phyloP scores from a whole-genome alignment of 2,113 vertebrate genomes.

The Oceanites oceanicus region DNA sequence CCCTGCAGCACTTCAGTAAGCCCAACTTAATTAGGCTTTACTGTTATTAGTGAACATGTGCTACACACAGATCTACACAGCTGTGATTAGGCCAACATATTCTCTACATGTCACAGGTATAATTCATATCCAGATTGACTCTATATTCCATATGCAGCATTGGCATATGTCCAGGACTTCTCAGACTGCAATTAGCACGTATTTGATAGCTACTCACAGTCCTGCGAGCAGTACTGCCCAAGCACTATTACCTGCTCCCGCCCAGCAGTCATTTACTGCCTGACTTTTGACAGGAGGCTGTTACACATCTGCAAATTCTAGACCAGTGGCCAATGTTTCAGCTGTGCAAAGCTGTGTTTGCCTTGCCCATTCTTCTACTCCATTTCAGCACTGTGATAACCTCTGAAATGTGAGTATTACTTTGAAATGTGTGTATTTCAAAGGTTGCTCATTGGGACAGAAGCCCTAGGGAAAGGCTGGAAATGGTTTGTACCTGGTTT shows the following conservation, averaged over 20 bases:
- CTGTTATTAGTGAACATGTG: not conserved
- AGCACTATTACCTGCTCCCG: not conserved
- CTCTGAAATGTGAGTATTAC: not conserved
- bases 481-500: not conserved
- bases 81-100: not conserved
- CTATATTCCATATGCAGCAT: not conserved
- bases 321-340: not conserved
- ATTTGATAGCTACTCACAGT: not conserved
- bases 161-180: not conserved
- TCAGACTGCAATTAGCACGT: not conserved
- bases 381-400: not conserved
- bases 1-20: not conserved
- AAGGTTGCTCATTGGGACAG: not conserved
- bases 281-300: not conserved
- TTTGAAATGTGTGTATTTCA: not conserved
- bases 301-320: not conserved
- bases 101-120: fast-evolving
- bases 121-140: not conserved
- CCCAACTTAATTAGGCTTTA: not conserved
- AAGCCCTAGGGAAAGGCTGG: not conserved
- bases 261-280: not conserved
- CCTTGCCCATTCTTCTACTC: not conserved
- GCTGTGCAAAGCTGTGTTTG: not conserved
- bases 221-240: not conserved
- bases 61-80: not conserved